phyloP scores from a whole-genome alignment of 2,113 vertebrate genomes.

The Oreochromis niloticus region DNA sequence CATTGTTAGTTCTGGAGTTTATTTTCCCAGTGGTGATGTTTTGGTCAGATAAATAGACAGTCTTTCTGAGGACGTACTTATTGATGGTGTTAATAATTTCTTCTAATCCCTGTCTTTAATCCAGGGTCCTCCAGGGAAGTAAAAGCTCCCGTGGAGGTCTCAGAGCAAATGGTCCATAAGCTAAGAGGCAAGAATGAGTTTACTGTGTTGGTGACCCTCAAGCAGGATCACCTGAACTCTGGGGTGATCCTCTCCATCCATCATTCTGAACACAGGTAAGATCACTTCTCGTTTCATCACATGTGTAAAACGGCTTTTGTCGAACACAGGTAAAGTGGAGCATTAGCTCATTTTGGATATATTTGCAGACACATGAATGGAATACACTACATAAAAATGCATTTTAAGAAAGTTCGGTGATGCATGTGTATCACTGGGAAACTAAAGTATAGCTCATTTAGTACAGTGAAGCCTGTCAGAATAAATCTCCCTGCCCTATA shows the following conservation, averaged over 20 bases:
- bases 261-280: conserved; percentile 87
- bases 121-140: conserved; percentile 86
- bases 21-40: neutral
- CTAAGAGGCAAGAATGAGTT: conserved; percentile 93
- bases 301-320: neutral
- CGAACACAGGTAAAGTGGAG: neutral
- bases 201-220: conserved; percentile 87
- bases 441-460: neutral
- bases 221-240: conserved; percentile 90
- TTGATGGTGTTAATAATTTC: neutral
- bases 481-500: neutral
- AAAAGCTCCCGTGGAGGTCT: conserved; percentile 79
- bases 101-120: neutral
- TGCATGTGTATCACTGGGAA: neutral
- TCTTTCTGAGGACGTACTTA: neutral
- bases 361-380: neutral
- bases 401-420: neutral
- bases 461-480: neutral
- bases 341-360: neutral
- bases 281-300: neutral
- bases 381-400: neutral
- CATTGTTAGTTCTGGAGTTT: neutral
- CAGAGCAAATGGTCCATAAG: conserved; percentile 86
- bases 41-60: neutral
- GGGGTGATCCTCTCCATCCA: conserved; percentile 94